phyloP scores from a whole-genome alignment of 2,797 vertebrate genomes.

The Gymnodraco acuticeps region DNA sequence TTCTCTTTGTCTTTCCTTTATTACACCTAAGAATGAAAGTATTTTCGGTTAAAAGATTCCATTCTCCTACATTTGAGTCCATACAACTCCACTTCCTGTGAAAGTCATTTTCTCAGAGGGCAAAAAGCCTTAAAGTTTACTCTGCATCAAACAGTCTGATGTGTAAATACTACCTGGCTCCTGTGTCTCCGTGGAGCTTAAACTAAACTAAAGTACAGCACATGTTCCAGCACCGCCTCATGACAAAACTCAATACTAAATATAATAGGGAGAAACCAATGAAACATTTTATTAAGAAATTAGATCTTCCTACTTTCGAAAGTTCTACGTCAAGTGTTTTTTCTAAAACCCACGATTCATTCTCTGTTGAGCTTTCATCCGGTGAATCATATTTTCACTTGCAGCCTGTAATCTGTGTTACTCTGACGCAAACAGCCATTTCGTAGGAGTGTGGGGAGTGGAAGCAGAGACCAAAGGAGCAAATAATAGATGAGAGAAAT shows the following conservation, averaged over 20 bases:
- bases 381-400: not conserved
- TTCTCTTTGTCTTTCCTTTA: too few species aligned
- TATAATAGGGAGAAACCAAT: not conserved
- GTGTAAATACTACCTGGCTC: not conserved
- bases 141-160: not conserved
- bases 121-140: not conserved
- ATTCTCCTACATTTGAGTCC: too few species aligned
- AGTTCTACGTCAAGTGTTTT: not conserved
- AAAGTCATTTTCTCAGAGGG: too few species aligned
- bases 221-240: not conserved
- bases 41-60: too few species aligned
- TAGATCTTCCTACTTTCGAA: not conserved
- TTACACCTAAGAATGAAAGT: too few species aligned
- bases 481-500: not conserved
- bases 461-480: not conserved
- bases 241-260: not conserved
- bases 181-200: not conserved
- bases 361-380: not conserved
- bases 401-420: not conserved
- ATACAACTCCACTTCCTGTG: too few species aligned
- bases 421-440: accelerated
- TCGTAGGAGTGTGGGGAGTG: not conserved
- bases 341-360: not conserved
- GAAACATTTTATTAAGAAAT: not conserved
- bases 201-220: not conserved